phyloP scores from a whole-genome alignment of 2,888 invertebrate genomes.

The Phalangium opilio region DNA sequence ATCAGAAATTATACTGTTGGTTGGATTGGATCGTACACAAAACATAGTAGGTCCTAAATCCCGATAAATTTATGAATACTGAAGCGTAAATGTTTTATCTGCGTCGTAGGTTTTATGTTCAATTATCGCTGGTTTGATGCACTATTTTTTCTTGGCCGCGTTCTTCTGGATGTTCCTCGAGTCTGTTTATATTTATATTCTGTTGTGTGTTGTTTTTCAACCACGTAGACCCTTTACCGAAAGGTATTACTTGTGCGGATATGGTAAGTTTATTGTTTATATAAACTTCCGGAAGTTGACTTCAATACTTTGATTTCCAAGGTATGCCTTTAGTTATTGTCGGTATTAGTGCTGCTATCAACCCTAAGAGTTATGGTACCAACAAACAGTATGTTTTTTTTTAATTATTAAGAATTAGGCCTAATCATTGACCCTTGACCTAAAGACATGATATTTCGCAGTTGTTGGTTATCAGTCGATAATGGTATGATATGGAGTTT shows the following conservation, averaged over 20 bases:
- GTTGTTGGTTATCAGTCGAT: too few relatives aligned
- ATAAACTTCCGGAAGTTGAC: too few relatives aligned
- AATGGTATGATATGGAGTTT: too few relatives aligned
- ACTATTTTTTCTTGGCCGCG: constrained; percentile 17
- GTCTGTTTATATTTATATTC: constrained; percentile 17
- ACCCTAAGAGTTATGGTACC: constrained; percentile 15
- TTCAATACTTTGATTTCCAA: not conserved
- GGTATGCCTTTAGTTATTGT: constrained; percentile 11
- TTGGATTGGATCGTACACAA: constrained; percentile 15
- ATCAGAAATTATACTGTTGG: constrained; percentile 13
- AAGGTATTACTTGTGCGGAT: constrained; percentile 17
- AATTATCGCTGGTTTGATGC: constrained; percentile 16
- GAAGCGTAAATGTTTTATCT: too few relatives aligned
- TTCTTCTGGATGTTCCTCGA: constrained; percentile 19
- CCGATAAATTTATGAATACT: too few relatives aligned
- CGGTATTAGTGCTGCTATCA: constrained; percentile 7
- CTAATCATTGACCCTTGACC: not conserved
- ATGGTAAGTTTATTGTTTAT: constrained; percentile 8
- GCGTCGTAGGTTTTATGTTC: constrained; percentile 8
- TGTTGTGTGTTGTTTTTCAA: constrained; percentile 17
- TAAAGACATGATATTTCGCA: too few relatives aligned
- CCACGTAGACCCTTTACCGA: constrained; percentile 12
- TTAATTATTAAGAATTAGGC: too few relatives aligned
- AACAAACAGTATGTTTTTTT: constrained; percentile 10
- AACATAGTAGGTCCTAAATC: constrained; percentile 11